Evolutionary conservation across 2,797 vertebrate species (phyloP).

Genomic region (Diplodus sargus): DNA sequence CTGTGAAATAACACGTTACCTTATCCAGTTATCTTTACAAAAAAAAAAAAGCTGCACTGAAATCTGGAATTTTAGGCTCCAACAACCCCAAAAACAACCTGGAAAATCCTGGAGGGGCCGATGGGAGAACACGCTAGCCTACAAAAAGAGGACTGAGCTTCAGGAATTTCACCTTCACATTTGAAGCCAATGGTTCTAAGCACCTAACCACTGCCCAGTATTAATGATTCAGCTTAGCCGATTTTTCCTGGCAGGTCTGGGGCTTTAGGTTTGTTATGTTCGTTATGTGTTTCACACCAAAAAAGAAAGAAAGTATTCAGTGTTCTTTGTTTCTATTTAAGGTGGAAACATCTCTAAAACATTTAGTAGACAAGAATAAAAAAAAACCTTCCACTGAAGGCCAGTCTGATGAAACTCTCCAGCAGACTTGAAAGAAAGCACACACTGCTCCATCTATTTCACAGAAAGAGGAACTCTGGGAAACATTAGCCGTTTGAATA

Average conservation of each 20-base stretch:
- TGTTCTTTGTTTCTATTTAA: constrained; percentile 22
- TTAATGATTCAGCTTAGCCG: constrained; percentile 32
- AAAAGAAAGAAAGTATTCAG: constrained; percentile 1
- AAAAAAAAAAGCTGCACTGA: no score
- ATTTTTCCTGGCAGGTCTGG: constrained; percentile 29
- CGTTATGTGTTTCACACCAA: constrained; percentile 22
- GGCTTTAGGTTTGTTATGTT: constrained; percentile 15
- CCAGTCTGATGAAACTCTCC: constrained; percentile 24
- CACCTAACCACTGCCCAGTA: constrained; percentile 5
- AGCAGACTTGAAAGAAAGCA: constrained; percentile 5
- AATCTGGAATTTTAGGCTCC: no score
- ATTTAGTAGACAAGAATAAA: neutral
- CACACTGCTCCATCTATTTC: constrained; percentile 21
- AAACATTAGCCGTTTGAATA: constrained; percentile 40
- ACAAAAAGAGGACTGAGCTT: constrained; percentile 8
- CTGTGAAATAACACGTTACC: no score
- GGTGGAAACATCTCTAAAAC: constrained; percentile 7
- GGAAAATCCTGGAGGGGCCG: no score
- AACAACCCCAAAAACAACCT: no score
- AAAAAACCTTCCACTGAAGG: constrained; percentile 17
- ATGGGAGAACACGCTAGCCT: neutral
- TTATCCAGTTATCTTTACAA: no score
- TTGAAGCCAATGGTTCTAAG: constrained; percentile 20
- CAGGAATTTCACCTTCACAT: constrained; percentile 5
- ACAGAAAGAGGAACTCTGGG: constrained; percentile 45